A percentile compares a stretch with the other conserved stretches of the same genome.
Evolutionary conservation across 2,113 vertebrate species (phyloP).

Genomic region (Struthio camelus): DNA sequence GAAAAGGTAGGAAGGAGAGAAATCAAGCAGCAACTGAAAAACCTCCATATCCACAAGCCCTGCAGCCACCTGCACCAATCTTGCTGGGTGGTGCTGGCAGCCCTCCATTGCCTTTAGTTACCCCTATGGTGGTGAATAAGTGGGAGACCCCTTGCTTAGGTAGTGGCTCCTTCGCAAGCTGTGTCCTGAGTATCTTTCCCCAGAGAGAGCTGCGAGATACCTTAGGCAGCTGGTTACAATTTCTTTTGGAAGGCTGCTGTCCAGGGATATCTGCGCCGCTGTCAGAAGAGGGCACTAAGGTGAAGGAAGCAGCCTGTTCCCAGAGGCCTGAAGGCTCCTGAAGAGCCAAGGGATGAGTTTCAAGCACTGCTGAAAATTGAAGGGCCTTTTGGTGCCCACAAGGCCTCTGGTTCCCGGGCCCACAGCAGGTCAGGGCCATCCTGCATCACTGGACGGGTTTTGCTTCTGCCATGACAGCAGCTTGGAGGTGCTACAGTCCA

Average conservation of each 20-base stretch:
- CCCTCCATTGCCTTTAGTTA: neutral
- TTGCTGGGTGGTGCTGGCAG: neutral
- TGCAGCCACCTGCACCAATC: accelerated
- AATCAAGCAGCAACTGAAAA: neutral
- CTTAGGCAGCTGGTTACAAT: accelerated
- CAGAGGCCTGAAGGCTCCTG: neutral
- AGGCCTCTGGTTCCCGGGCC: neutral
- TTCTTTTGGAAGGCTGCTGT: neutral
- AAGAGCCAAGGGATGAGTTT: neutral
- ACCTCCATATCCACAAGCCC: neutral
- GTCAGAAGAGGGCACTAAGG: slow-evolving; percentile 49
- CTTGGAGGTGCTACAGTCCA: neutral
- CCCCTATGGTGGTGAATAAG: accelerated
- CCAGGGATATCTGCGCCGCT: neutral
- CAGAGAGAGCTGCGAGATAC: accelerated
- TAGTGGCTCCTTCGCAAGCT: neutral
- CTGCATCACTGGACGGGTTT: neutral
- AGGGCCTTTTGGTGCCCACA: neutral
- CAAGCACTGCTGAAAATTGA: neutral
- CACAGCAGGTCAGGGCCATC: neutral
- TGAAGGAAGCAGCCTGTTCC: neutral
- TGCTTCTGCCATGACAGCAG: neutral
- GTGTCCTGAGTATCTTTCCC: neutral
- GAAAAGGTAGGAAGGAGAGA: neutral
- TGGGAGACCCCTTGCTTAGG: accelerated